Evolutionary conservation across 2,888 invertebrate genomes (phyloP).

Genomic region (Chamaedrilus cognettii): DNA sequence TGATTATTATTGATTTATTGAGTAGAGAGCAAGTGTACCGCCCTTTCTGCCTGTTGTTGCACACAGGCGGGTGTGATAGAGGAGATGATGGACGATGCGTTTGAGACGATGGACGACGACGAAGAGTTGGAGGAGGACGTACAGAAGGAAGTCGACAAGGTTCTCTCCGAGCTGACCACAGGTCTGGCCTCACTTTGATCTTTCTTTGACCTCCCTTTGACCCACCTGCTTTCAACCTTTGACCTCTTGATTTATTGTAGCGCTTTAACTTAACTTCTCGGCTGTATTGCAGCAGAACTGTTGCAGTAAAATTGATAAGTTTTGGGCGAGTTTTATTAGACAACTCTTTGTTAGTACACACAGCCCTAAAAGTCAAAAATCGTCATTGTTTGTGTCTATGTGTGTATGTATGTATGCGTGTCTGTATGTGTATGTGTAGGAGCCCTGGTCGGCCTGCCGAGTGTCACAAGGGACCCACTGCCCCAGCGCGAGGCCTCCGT

Average conservation of each 20-base stretch:
- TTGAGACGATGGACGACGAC: slow-evolving; percentile 69
- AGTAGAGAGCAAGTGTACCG: too few species aligned
- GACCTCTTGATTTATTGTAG: not conserved
- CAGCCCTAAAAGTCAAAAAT: too few species aligned
- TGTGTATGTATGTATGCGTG: too few species aligned
- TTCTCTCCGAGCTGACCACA: slow-evolving; percentile 61
- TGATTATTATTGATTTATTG: too few species aligned
- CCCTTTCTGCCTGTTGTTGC: too few species aligned
- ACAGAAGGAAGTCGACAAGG: slow-evolving; percentile 90
- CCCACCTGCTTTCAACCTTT: not conserved
- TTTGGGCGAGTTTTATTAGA: not conserved
- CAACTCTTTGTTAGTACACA: too few species aligned
- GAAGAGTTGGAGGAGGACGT: slow-evolving; percentile 97
- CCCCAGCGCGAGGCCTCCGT: slow-evolving; percentile 44
- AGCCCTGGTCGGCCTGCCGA: slow-evolving; percentile 87
- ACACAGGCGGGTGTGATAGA: slow-evolving; percentile 88
- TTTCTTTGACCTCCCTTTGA: not conserved
- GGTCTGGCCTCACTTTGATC: too few species aligned
- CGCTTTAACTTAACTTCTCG: too few species aligned
- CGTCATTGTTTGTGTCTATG: too few species aligned
- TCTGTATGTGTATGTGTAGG: too few species aligned
- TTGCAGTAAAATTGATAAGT: slow-evolving; percentile 1
- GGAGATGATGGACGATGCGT: slow-evolving; percentile 97
- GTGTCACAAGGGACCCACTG: slow-evolving; percentile 64
- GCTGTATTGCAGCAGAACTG: too few species aligned